Conservation (phyloP, 2,113 vertebrate genomes). For the Bos taurus region ARS-UCD2.0 NC_037340.1:81463001-81463500, state of each 20-base stretch:
- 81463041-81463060: too few relatives aligned
- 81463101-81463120: neutral
- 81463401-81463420: neutral
- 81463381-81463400: neutral
- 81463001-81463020: fast-evolving
- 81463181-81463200: neutral
- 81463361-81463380: neutral
- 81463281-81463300: neutral
- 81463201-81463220: neutral
- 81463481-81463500: neutral
- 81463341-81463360: neutral
- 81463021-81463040: neutral
- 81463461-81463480: neutral
- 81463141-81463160: neutral
- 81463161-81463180: neutral
- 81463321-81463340: neutral
- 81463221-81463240: neutral
- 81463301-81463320: neutral
- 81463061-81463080: fast-evolving
- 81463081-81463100: fast-evolving
- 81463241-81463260: neutral
- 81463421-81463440: neutral
- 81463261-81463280: neutral
- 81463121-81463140: neutral
- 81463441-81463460: neutral